Percentiles rank a stretch among this genome's conserved stretches.
Conservation (phyloP, 2,797 vertebrate species). For the Acipenser ruthenus region DNA sequence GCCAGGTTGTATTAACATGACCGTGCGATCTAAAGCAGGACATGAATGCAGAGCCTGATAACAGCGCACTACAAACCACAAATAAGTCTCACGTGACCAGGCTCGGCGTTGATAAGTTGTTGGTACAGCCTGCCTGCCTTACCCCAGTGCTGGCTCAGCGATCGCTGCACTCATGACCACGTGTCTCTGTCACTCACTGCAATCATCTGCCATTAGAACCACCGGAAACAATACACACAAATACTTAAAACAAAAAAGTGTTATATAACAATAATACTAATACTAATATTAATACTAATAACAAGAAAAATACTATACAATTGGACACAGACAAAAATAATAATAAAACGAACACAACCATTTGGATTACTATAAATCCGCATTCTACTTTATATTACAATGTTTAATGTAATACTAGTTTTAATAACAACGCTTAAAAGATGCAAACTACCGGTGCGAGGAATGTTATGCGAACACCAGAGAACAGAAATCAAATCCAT, state of each 20-base stretch:
- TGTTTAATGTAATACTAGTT: no score
- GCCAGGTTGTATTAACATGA: no score
- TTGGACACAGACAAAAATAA: no score
- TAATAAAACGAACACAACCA: no score
- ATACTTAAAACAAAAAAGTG: no score
- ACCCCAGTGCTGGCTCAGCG: constrained; percentile 15
- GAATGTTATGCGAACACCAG: no score
- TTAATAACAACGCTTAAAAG: no score
- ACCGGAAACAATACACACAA: constrained; percentile 15
- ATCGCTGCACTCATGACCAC: constrained; percentile 15
- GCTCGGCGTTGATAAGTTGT: not conserved
- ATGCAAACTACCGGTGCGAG: no score
- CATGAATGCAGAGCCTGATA: constrained; percentile 41
- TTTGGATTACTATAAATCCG: no score
- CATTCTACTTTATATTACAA: no score
- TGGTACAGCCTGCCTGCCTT: not conserved
- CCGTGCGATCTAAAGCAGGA: constrained; percentile 48
- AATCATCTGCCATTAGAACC: constrained; percentile 9
- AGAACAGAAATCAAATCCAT: no score
- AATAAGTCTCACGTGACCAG: not conserved
- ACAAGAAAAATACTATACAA: constrained; percentile 1
- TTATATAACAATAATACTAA: no score
- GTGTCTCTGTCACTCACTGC: constrained; percentile 20
- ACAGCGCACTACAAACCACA: constrained; percentile 24
- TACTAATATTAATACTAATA: not conserved